A percentile compares a stretch with the other conserved stretches of the same genome.
phyloP scores from a whole-genome alignment of 2,888 invertebrate species.

The Lithophane leautieri region DNA sequence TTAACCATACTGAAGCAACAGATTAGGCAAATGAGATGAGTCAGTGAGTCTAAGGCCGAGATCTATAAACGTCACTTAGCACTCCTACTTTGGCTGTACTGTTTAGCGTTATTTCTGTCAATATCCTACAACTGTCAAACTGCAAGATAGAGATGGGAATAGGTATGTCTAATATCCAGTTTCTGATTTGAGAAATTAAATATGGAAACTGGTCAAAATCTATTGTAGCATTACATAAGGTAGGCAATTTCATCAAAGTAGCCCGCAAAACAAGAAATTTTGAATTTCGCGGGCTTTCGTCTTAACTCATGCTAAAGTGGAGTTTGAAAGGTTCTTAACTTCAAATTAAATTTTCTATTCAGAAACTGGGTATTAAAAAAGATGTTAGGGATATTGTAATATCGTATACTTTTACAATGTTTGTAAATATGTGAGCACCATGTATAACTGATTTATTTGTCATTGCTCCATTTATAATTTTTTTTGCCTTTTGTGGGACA shows the following conservation, averaged over 20 bases:
- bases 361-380: neutral
- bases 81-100: neutral
- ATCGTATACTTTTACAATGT: no score
- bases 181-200: neutral
- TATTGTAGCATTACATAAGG: neutral
- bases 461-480: no score
- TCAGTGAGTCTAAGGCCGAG: constrained; percentile 17
- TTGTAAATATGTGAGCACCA: no score
- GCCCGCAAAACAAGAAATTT: neutral
- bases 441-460: no score
- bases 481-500: no score
- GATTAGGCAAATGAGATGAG: constrained; percentile 50
- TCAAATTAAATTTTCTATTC: neutral
- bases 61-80: constrained; percentile 1
- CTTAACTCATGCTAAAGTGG: no score
- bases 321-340: neutral
- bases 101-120: neutral
- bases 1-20: constrained; percentile 42
- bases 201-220: no score
- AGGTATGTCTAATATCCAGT: neutral
- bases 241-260: neutral
- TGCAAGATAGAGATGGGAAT: neutral
- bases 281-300: neutral
- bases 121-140: neutral
- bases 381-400: no score